A percentile compares a stretch with the other conserved stretches of the same genome.
phyloP scores from a whole-genome alignment of 2,113 vertebrate species.

The Takifugu flavidus region DNA sequence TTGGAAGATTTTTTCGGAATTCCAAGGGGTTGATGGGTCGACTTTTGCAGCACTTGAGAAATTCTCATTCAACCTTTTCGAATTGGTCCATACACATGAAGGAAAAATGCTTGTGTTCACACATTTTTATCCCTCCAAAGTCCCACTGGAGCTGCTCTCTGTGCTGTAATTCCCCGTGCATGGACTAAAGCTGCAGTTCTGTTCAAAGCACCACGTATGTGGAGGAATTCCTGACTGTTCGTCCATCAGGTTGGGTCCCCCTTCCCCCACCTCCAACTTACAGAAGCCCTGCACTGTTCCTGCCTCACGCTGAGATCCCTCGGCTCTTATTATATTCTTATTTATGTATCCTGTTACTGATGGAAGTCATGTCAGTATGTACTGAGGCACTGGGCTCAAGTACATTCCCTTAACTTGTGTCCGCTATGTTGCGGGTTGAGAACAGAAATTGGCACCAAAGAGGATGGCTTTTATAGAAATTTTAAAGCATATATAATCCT shows the following conservation, averaged over 20 bases:
- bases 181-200: conserved; percentile 23
- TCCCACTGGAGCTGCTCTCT: conserved; percentile 34
- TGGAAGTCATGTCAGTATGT: conserved; percentile 65
- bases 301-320: conserved; percentile 56
- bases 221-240: conserved; percentile 26
- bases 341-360: conserved; percentile 74
- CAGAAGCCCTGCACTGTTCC: conserved; percentile 61
- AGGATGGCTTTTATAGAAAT: neutral
- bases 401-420: conserved; percentile 43
- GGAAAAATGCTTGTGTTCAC: too few species aligned
- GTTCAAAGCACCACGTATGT: conserved; percentile 6
- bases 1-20: neutral
- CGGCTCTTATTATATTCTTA: conserved; percentile 64
- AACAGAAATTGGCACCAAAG: neutral
- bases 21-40: too few species aligned
- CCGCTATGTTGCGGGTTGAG: conserved; percentile 26
- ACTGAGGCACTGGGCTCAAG: conserved; percentile 43
- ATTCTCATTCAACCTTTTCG: too few species aligned
- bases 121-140: conserved; percentile 13
- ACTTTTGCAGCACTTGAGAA: too few species aligned
- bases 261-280: conserved; percentile 46
- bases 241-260: conserved; percentile 37
- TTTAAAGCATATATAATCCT: neutral
- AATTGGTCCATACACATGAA: too few species aligned
- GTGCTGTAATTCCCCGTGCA: conserved; percentile 15